Base-by-base conservation (phyloP, 1,140 invertebrate species). In the Scaptomyza montana region DNA sequence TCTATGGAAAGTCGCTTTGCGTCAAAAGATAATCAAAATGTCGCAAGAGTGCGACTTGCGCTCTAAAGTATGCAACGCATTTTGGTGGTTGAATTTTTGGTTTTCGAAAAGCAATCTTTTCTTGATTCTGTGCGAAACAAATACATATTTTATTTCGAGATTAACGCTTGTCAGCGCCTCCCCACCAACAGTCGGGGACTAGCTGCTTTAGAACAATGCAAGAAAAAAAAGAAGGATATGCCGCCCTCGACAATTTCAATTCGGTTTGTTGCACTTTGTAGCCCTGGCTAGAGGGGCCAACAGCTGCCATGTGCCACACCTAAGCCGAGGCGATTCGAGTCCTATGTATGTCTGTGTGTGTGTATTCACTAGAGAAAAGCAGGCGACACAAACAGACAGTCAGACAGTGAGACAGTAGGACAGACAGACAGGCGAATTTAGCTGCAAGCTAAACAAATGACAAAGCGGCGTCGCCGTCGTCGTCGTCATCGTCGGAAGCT, bases 381-480 rank as follows among this genome's bases (percentile, higher is more conserved):
- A 71, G 30, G 45, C 63, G 57, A 49, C 30, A 46, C 33, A 43
- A 12, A 13, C 28, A 13, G 45, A 61, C 47, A 64, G 64, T 30
- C 16, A 56, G 50, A 62, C 57, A 59, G 25, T 46, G 6, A 67
- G 47, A 54, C 62, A 73, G 28, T n/a, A n/a, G n/a, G n/a, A 21
- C 25, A 68, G 50, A 59, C 65, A 80, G 82, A 73, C 71, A 87
- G 68, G 84, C 84, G 82, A 89, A 84, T 89, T 89, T 87, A 84
- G 84, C 84, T 89, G 84, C 84, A 82, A 85, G 84, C 84, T 70
- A 89, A 89, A 89, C 84, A 84, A 89, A 84, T 89, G 79, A 89
- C 84, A 89, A 89, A 89, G 79, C 77, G 67, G 55, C 63, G 65
- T 68, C 63, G 56, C 62, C 57, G 62, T 55, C 74, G 54, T 43